phyloP scores from a whole-genome alignment of 1,140 invertebrate species.

The Globodera rostochiensis region DNA sequence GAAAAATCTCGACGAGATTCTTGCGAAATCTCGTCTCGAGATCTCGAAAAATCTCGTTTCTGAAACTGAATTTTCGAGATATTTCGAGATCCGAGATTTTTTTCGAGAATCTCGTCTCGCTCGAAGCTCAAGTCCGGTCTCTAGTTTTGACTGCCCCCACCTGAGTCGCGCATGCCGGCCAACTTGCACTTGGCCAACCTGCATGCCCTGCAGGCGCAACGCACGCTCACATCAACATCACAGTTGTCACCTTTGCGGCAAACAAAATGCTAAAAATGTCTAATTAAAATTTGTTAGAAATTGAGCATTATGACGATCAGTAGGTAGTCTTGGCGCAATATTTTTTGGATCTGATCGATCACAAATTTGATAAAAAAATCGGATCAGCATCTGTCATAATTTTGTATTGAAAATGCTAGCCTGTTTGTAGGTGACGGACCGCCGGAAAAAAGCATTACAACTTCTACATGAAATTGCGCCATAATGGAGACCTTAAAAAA shows the following conservation, averaged over 20 bases:
- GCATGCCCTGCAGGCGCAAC: conserved; percentile 41
- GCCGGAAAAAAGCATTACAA: conserved; percentile 46
- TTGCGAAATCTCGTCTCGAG: background rate
- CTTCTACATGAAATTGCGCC: conserved; percentile 37
- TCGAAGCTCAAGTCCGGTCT: too few species aligned
- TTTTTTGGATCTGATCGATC: background rate
- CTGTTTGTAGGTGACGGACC: conserved; percentile 44
- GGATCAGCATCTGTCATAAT: background rate
- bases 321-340: background rate
- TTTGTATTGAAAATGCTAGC: background rate
- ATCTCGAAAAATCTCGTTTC: too few species aligned
- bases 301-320: background rate
- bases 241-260: conserved; percentile 44
- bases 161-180: conserved; percentile 36
- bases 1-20: too few species aligned
- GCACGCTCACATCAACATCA: conserved; percentile 33
- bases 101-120: too few species aligned
- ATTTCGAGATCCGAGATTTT: too few species aligned
- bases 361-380: background rate
- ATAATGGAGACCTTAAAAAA: conserved; percentile 30
- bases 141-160: conserved; percentile 15
- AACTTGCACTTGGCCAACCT: conserved; percentile 31
- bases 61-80: too few species aligned
- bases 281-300: conserved; percentile 10
- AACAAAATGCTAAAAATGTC: conserved; percentile 29